Conservation (phyloP, 2,797 vertebrate species). For the Notoglanidium macrostoma region DNA sequence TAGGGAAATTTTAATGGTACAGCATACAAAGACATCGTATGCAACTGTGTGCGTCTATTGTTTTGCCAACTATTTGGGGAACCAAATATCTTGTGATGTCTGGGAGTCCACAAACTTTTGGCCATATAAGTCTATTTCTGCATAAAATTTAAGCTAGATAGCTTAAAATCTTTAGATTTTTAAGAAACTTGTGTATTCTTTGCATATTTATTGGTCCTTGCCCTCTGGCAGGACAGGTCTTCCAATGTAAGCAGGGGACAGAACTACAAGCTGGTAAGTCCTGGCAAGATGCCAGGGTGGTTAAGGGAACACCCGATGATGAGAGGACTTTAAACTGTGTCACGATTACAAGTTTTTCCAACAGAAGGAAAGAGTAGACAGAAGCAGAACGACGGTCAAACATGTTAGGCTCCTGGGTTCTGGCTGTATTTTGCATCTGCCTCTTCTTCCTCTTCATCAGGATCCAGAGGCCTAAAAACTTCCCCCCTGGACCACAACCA, state of each 20-base stretch:
- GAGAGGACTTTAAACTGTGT: neutral
- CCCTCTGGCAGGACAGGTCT: neutral
- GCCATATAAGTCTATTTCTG: neutral
- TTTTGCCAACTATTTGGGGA: neutral
- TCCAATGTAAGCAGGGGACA: neutral
- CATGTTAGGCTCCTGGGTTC: constrained; percentile 54
- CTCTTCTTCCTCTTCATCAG: constrained; percentile 53
- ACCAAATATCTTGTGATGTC: neutral
- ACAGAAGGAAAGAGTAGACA: neutral
- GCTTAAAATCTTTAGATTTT: neutral
- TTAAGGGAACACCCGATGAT: neutral
- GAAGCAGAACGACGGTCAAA: constrained; percentile 15
- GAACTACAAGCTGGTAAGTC: neutral
- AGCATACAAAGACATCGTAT: neutral
- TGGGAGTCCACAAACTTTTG: neutral
- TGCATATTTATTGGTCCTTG: neutral
- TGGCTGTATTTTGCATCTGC: constrained; percentile 48
- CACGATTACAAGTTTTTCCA: neutral
- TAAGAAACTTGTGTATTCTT: neutral
- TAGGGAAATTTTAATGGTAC: neutral
- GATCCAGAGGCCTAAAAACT: constrained; percentile 56
- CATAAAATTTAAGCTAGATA: neutral
- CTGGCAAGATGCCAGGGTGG: neutral
- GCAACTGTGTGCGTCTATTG: neutral
- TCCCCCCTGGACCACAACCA: constrained; percentile 62